Conservation (phyloP, 2,797 vertebrate genomes). For the Xenopus petersii region DNA sequence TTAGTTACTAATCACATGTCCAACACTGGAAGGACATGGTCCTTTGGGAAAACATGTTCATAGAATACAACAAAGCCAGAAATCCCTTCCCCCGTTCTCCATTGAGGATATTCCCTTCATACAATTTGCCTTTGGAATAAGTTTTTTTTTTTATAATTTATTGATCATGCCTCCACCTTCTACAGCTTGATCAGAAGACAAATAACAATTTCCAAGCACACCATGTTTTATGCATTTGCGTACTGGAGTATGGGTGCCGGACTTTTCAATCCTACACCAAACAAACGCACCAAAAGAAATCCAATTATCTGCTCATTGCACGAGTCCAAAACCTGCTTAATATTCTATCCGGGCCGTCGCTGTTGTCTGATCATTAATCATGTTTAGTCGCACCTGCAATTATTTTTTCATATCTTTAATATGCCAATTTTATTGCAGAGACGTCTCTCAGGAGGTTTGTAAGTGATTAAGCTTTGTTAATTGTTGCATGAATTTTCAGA, state of each 20-base stretch:
- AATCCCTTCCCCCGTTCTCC: too few relatives aligned
- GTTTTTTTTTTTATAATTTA: background rate
- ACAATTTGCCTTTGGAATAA: background rate
- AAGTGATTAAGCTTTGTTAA: constrained; percentile 62
- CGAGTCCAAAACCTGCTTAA: constrained; percentile 54
- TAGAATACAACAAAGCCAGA: too few relatives aligned
- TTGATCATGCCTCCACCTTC: too few relatives aligned
- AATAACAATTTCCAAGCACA: constrained; percentile 1
- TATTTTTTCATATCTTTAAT: constrained; percentile 64
- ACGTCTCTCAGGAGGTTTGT: constrained; percentile 58
- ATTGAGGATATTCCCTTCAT: background rate
- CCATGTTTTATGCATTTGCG: background rate
- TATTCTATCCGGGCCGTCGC: constrained; percentile 56
- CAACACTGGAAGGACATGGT: too few relatives aligned
- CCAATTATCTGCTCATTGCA: constrained; percentile 50
- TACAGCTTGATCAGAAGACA: background rate
- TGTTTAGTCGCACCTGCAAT: constrained; percentile 64
- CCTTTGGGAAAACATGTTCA: too few relatives aligned
- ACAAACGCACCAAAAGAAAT: constrained; percentile 27
- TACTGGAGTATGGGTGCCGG: background rate
- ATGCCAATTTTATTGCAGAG: constrained; percentile 60
- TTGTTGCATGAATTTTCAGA: constrained; percentile 54
- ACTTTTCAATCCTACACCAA: constrained; percentile 20
- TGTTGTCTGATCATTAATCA: constrained; percentile 66
- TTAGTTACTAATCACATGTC: too few relatives aligned